Conservation (phyloP, 2,113 vertebrate species). For the Tricholaema leucomelas region DNA sequence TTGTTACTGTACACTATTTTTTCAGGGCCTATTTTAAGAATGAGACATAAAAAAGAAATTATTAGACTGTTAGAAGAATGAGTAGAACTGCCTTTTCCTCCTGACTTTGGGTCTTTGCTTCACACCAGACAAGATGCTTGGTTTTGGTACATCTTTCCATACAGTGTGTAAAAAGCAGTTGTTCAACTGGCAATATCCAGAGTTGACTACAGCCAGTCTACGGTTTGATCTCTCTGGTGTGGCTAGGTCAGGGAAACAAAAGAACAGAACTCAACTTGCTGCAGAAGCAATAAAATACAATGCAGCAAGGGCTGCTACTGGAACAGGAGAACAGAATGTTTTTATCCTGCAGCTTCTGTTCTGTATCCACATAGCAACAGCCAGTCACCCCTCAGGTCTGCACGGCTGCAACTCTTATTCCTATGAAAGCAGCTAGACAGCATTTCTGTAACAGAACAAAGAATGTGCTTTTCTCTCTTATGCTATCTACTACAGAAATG, state of each 20-base stretch:
- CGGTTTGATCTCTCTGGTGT: accelerated
- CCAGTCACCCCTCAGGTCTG: not conserved
- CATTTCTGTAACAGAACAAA: not conserved
- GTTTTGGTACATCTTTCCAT: not conserved
- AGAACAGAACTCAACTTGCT: not conserved
- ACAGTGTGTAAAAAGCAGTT: not conserved
- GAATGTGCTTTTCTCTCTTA: too few species aligned
- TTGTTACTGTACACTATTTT: not conserved
- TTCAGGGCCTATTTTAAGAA: not conserved
- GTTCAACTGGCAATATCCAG: not conserved
- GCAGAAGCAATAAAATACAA: not conserved
- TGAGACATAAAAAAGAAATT: not conserved
- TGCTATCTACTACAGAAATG: too few species aligned
- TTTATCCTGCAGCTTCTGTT: not conserved
- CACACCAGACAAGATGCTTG: not conserved
- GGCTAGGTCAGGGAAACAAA: not conserved
- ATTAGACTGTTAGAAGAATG: not conserved
- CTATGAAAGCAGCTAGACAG: not conserved
- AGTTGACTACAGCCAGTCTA: not conserved
- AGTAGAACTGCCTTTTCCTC: not conserved
- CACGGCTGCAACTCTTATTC: not conserved
- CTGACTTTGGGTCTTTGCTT: not conserved
- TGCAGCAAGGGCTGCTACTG: not conserved
- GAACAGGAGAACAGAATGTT: not conserved
- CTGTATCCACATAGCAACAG: accelerated